A percentile compares a stretch with the other conserved stretches of the same genome.
Conservation (phyloP, 2,888 invertebrate genomes). For the Meteorus colon region DNA sequence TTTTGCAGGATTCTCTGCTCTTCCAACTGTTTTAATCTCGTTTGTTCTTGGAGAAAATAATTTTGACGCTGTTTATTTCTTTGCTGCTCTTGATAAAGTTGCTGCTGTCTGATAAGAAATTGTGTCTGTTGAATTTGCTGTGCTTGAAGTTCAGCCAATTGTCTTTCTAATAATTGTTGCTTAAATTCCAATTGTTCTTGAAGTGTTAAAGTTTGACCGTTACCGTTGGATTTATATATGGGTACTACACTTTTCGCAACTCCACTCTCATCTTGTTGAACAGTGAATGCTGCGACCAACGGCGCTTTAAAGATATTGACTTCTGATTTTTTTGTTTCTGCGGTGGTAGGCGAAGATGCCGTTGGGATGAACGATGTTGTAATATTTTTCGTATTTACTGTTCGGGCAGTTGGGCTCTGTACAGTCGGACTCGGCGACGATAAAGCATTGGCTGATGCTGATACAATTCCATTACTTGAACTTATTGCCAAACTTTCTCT, state of each 20-base stretch:
- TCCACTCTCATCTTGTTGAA: constrained; percentile 87
- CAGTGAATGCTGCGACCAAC: constrained; percentile 88
- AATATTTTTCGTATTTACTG: constrained; percentile 28
- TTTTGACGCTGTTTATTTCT: constrained; percentile 69
- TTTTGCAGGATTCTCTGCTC: constrained; percentile 57
- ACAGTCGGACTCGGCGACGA: constrained; percentile 63
- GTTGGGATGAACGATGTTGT: constrained; percentile 37
- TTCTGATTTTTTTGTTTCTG: constrained; percentile 73
- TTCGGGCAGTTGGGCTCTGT: constrained; percentile 42
- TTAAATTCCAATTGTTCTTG: constrained; percentile 78
- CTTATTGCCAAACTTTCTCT: constrained; percentile 62
- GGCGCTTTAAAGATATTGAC: constrained; percentile 89
- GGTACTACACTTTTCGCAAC: constrained; percentile 87
- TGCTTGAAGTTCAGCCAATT: constrained; percentile 79
- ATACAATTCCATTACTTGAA: constrained; percentile 62
- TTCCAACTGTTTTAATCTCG: constrained; percentile 61
- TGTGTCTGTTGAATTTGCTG: constrained; percentile 83
- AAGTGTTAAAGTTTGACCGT: constrained; percentile 66
- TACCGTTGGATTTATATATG: constrained; percentile 76
- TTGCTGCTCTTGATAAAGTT: constrained; percentile 76
- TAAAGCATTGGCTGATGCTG: constrained; percentile 59
- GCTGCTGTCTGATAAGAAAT: constrained; percentile 79
- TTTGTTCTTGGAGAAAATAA: constrained; percentile 62
- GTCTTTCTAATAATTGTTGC: constrained; percentile 81
- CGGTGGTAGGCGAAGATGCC: constrained; percentile 71